These are phyloP conservation scores for cattle (Bos taurus) DNA, from an alignment of 2,113 vertebrate species.

Conservation along the genomic window DNA sequence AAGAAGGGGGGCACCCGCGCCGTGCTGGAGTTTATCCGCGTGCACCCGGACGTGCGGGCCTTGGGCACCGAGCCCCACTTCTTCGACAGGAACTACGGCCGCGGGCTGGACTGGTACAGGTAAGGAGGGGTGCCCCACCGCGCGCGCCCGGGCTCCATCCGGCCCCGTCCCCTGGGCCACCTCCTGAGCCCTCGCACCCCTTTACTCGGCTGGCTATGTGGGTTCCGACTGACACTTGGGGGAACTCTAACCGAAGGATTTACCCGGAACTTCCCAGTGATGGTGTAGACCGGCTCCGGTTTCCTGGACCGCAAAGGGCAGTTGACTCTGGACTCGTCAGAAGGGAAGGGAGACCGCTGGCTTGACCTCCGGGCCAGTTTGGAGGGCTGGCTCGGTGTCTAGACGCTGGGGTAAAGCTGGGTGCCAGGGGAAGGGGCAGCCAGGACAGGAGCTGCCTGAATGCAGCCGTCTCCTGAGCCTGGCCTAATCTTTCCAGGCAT, in stretches of 20 bases:
- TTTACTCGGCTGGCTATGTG: background rate
- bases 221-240: background rate
- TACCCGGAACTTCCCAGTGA: background rate
- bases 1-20: conserved; percentile 97
- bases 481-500: background rate
- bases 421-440: background rate
- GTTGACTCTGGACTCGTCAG: background rate
- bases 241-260: background rate
- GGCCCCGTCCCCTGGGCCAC: background rate
- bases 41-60: conserved; percentile 95
- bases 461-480: background rate
- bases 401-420: background rate
- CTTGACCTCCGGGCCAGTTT: background rate
- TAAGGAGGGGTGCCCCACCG: conserved; percentile 73
- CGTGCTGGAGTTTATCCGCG: conserved; percentile 96
- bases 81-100: conserved; percentile 96
- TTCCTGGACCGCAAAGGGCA: background rate
- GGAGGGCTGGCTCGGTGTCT: background rate
- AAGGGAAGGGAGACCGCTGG: background rate
- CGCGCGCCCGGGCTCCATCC: background rate
- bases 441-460: background rate
- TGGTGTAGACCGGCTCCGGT: background rate
- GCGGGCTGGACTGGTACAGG: conserved; percentile 97
- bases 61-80: conserved; percentile 96
- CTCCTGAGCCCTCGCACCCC: background rate